These are phyloP conservation scores for Babyrousa celebensis DNA, from an alignment of 2,797 vertebrate genomes.

Conservation along the genomic window DNA sequence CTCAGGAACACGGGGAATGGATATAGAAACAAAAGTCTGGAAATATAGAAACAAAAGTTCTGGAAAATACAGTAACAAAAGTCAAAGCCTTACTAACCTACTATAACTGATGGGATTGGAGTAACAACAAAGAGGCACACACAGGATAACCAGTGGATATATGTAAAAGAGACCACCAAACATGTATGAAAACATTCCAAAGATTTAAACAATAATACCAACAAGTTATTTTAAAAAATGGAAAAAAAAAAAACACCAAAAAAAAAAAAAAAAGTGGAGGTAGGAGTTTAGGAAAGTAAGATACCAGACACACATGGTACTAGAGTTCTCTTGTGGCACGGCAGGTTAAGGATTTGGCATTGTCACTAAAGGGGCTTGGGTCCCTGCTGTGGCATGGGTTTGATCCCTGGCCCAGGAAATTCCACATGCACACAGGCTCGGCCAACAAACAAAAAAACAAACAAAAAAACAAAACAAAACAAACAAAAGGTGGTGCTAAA, in stretches of 20 bases:
- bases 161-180: neutral
- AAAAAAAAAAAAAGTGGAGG: neutral
- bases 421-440: too few species aligned
- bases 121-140: neutral
- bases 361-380: too few species aligned
- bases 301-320: neutral
- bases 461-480: too few species aligned
- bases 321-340: too few species aligned
- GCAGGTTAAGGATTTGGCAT: too few species aligned
- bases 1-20: constrained; percentile 51
- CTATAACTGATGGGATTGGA: neutral
- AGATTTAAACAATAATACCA: constrained; percentile 5
- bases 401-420: too few species aligned
- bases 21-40: constrained; percentile 32
- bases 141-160: neutral
- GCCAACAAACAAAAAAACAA: too few species aligned
- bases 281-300: constrained; percentile 9
- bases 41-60: constrained; percentile 41
- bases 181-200: constrained; percentile 22
- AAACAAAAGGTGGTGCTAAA: neutral
- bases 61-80: constrained; percentile 50
- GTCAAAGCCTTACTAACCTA: neutral
- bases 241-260: neutral
- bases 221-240: neutral
- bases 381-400: too few species aligned